Percentiles rank a stretch among this genome's conserved stretches.
phyloP scores from a whole-genome alignment of 2,888 invertebrate genomes.

The Bombylius major region DNA sequence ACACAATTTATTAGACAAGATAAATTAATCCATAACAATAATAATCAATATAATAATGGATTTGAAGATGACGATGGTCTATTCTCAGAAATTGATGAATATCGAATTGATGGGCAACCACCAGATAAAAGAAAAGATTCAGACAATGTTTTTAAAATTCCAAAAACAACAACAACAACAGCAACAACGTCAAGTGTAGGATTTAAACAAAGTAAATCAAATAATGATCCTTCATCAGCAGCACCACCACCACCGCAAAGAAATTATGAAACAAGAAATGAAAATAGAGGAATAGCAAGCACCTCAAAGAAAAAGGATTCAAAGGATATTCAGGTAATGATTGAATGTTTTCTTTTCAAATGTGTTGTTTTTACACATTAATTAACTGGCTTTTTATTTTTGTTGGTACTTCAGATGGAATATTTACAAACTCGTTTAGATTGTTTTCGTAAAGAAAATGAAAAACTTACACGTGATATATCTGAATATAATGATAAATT shows the following conservation, averaged over 20 bases:
- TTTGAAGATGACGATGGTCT: slow-evolving; percentile 4
- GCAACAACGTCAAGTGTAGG: background rate
- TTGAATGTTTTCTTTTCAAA: too few species aligned
- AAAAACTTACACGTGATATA: slow-evolving; percentile 9
- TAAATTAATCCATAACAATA: background rate
- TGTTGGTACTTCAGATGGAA: background rate
- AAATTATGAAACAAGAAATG: background rate
- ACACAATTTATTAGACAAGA: slow-evolving; percentile 5
- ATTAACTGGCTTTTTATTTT: too few species aligned
- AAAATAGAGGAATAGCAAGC: background rate
- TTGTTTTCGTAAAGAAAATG: slow-evolving; percentile 8
- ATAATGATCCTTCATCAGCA: too few species aligned
- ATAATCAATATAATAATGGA: background rate
- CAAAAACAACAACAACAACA: background rate
- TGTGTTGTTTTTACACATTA: too few species aligned
- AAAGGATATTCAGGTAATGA: slow-evolving; percentile 1
- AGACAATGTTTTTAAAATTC: background rate
- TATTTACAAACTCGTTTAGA: slow-evolving; percentile 1
- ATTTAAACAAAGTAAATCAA: background rate
- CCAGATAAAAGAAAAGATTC: background rate
- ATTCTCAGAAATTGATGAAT: slow-evolving; percentile 6
- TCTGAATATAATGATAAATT: slow-evolving; percentile 11
- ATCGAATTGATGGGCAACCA: background rate
- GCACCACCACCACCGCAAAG: background rate
- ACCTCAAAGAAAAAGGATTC: background rate